Base-by-base conservation (phyloP, 1,140 invertebrate species). In the Penaeus japonicus region DNA sequence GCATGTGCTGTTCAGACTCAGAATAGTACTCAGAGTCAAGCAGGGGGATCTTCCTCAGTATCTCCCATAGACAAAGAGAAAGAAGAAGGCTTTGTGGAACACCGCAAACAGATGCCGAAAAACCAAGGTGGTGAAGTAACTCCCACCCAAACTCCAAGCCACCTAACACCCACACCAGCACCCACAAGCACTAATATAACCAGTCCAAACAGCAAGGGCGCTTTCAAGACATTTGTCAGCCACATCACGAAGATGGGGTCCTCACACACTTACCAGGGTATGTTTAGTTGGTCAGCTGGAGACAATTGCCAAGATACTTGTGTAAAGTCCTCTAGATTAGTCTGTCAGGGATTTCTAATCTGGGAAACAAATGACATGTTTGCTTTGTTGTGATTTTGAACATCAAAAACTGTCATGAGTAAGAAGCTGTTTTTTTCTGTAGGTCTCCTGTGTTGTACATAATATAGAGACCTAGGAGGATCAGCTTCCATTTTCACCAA, bases 141-240 rank as follows among this genome's bases (percentile, higher is more conserved):
- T 0, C 83, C 83, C 22, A 70, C n/a, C 30, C 65, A 85, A 22
- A 85, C 62, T 15, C 83, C 81, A 18, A n/a, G 57, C 35, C 83
- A 75, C 22, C 17, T 70, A 10, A 30, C n/a, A 12, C 47, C 80
- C 20, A 62, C 54, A 5, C 80, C 54, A 22, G 57, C 82, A 39
- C 18, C 82, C n/a, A n/a, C 55, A 24, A 47, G 55, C 20, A 18
- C 80, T 35, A 79, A 17, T 84, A 27, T 90, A 59, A 87, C 89
- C 47, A 90, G 89, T 55, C 89, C 89, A 82, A 90, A 81, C 70
- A 90, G 84, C 55, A 86, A 87, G 20, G 89, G 85, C 54, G 89
- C 89, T 32, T 80, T 90, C 59, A 90, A 90, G 85, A 84, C 81
- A 70, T 90, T 90, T 75, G 85, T 90, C 77, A 90, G 85, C 73